These are phyloP conservation scores for Ceratina calcarata DNA, from an alignment of 1,140 invertebrate species.

Conservation along the genomic window DNA sequence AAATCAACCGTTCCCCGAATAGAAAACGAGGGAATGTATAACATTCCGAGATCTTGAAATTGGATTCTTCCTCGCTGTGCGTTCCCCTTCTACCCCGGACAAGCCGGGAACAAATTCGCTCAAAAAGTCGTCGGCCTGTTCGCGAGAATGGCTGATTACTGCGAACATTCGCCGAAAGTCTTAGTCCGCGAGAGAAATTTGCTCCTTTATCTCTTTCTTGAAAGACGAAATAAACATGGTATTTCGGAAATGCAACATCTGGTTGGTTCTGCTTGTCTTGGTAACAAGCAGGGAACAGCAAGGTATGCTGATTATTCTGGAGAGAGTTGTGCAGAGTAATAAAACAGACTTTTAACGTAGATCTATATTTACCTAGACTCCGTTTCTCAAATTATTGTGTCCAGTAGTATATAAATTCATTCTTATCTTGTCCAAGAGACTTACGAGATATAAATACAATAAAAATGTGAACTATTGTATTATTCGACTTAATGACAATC, in stretches of 20 bases:
- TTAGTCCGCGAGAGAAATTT: no score
- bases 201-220: no score
- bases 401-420: no score
- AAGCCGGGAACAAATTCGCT: slow-evolving; percentile 37
- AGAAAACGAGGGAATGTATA: slow-evolving; percentile 48
- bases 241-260: slow-evolving; percentile 11
- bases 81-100: slow-evolving; percentile 22
- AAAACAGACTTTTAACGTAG: neutral
- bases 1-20: slow-evolving; percentile 45
- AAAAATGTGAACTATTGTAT: no score
- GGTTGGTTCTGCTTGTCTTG: neutral
- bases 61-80: slow-evolving; percentile 47
- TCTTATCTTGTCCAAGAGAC: no score
- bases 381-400: neutral
- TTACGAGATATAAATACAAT: no score
- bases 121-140: slow-evolving; percentile 28
- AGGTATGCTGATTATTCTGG: neutral
- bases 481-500: no score
- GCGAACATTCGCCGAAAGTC: slow-evolving; percentile 5
- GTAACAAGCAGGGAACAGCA: neutral
- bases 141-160: no score
- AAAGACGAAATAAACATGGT: neutral
- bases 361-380: neutral
- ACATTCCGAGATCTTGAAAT: slow-evolving; percentile 51
- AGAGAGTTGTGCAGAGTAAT: neutral